phyloP scores from a whole-genome alignment of 2,888 invertebrate species.

The Patella caerulea region DNA sequence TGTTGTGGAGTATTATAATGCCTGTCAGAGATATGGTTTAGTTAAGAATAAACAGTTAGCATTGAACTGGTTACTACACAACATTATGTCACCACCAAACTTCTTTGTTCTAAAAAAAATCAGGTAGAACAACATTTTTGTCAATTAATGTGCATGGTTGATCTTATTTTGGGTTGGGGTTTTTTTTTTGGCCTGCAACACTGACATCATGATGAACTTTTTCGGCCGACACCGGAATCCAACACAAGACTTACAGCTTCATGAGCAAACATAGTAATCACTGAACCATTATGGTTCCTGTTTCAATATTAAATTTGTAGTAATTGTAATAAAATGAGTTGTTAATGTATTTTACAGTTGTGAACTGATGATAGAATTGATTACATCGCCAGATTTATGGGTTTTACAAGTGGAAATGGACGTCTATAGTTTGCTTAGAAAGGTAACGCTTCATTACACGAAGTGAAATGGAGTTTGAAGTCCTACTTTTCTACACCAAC shows the following conservation, averaged over 20 bases:
- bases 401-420: conserved; percentile 86
- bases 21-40: conserved; percentile 80
- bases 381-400: conserved; percentile 78
- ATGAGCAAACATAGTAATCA: no score
- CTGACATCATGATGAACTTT: no score
- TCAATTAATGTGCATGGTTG: no score
- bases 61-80: conserved; percentile 81
- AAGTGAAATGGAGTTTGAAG: not conserved
- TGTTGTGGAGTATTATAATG: conserved; percentile 80
- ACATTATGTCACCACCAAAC: conserved; percentile 77
- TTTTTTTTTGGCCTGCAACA: no score
- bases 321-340: not conserved
- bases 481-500: no score
- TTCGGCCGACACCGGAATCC: no score
- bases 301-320: not conserved
- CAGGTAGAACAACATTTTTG: conserved; percentile 52
- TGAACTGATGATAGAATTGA: conserved; percentile 80
- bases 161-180: no score
- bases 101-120: conserved; percentile 77
- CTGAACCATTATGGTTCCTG: no score
- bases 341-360: conserved; percentile 69
- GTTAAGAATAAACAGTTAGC: conserved; percentile 75
- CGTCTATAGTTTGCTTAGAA: conserved; percentile 80
- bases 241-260: no score
- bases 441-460: conserved; percentile 59